A percentile compares a stretch with the other conserved stretches of the same genome.
These are phyloP conservation scores for Cryptus viduatorius DNA, from an alignment of 2,888 invertebrate species.

Conservation along the genomic window DNA sequence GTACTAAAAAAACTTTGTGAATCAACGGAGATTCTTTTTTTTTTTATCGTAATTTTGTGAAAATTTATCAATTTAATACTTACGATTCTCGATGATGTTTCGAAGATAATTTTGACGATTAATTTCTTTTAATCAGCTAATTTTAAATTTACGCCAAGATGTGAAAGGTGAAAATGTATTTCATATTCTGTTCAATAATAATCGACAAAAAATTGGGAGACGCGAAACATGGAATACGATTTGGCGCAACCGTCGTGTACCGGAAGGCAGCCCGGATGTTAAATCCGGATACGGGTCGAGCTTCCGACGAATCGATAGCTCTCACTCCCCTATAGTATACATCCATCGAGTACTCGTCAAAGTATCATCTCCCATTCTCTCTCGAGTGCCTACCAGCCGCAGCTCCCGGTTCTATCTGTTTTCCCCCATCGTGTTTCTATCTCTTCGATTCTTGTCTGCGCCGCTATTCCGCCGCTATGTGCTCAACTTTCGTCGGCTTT, in stretches of 20 bases:
- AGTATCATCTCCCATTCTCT: constrained; percentile 73
- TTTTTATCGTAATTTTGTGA: background rate
- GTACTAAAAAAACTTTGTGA: background rate
- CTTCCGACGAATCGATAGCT: constrained; percentile 70
- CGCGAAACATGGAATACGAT: constrained; percentile 6
- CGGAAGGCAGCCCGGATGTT: constrained; percentile 53
- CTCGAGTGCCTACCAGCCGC: constrained; percentile 65
- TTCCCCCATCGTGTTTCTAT: constrained; percentile 47
- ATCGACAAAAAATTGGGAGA: background rate
- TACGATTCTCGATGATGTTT: background rate
- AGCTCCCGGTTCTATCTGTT: constrained; percentile 44
- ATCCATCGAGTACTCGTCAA: constrained; percentile 67
- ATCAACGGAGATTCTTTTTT: background rate
- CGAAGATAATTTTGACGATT: background rate
- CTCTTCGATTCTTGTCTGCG: constrained; percentile 45
- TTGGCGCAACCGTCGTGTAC: constrained; percentile 36
- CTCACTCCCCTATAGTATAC: constrained; percentile 58
- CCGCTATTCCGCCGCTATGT: constrained; percentile 38
- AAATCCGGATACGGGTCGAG: constrained; percentile 51
- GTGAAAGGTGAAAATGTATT: background rate
- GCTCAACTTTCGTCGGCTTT: constrained; percentile 38
- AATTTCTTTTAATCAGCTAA: background rate
- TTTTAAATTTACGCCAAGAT: background rate
- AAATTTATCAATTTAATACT: background rate
- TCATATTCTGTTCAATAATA: background rate